A percentile compares a stretch with the other conserved stretches of the same genome.
Evolutionary conservation across 2,797 vertebrate genomes (phyloP).

Genomic region (Calcarius lapponicus): DNA sequence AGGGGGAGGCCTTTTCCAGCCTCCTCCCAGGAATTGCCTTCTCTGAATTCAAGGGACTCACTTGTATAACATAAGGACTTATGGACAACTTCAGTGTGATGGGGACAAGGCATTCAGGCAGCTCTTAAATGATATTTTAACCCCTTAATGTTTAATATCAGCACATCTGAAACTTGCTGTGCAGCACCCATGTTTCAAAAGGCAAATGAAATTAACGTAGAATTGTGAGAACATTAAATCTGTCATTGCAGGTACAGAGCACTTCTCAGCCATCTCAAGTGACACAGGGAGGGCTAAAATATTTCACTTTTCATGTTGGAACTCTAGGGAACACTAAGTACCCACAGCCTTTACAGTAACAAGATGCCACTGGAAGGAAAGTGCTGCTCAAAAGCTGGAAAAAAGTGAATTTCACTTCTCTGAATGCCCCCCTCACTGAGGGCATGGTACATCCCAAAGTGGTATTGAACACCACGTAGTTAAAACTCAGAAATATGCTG

Average conservation of each 20-base stretch:
- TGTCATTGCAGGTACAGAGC: background rate
- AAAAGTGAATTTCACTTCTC: background rate
- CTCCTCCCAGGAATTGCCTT: background rate
- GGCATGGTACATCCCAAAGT: background rate
- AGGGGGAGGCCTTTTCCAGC: background rate
- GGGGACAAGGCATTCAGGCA: background rate
- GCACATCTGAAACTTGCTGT: background rate
- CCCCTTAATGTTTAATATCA: background rate
- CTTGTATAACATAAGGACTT: background rate
- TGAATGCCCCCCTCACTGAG: background rate
- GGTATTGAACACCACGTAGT: background rate
- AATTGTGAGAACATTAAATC: background rate
- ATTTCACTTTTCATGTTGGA: background rate
- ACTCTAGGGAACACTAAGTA: background rate
- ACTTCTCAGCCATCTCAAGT: background rate
- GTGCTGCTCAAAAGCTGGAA: background rate
- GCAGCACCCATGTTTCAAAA: background rate
- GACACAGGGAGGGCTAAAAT: background rate
- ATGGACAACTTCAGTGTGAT: background rate
- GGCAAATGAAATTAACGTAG: background rate
- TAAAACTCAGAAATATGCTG: background rate
- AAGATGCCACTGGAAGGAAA: background rate
- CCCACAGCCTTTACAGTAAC: background rate
- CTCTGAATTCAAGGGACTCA: background rate
- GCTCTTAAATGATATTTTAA: background rate